These are phyloP conservation scores for Conger conger DNA, from an alignment of 2,113 vertebrate genomes.

Conservation along the genomic window DNA sequence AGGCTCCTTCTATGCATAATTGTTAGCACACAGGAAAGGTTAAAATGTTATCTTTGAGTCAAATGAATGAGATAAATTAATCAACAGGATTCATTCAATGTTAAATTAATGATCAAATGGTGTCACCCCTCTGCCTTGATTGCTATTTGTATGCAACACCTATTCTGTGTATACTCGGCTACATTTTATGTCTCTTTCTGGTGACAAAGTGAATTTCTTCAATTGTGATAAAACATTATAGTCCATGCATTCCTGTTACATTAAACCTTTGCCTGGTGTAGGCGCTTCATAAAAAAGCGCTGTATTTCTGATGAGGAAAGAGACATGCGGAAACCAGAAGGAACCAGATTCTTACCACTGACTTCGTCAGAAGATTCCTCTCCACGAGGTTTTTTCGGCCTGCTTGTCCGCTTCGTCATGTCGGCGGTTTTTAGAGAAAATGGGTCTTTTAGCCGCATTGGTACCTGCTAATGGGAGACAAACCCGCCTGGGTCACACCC, in stretches of 20 bases:
- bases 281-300: neutral
- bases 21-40: too few species aligned
- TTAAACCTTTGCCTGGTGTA: neutral
- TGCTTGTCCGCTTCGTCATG: constrained; percentile 88
- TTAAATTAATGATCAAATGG: neutral
- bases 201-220: neutral
- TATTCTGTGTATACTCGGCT: neutral
- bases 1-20: too few species aligned
- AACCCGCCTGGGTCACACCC: neutral
- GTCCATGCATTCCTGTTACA: too few species aligned
- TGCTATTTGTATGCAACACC: neutral
- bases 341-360: constrained; percentile 71
- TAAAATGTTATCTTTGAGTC: too few species aligned
- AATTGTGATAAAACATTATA: neutral
- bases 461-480: constrained; percentile 64
- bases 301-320: neutral
- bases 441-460: constrained; percentile 96
- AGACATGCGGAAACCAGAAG: neutral
- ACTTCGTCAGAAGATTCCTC: constrained; percentile 97
- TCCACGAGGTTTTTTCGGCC: constrained; percentile 80
- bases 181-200: neutral
- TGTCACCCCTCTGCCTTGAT: neutral
- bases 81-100: too few species aligned
- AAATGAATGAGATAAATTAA: too few species aligned
- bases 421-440: constrained; percentile 78